These are phyloP conservation scores for Asteroscopus sphinx DNA, from an alignment of 2,888 invertebrate species.

Conservation along the genomic window DNA sequence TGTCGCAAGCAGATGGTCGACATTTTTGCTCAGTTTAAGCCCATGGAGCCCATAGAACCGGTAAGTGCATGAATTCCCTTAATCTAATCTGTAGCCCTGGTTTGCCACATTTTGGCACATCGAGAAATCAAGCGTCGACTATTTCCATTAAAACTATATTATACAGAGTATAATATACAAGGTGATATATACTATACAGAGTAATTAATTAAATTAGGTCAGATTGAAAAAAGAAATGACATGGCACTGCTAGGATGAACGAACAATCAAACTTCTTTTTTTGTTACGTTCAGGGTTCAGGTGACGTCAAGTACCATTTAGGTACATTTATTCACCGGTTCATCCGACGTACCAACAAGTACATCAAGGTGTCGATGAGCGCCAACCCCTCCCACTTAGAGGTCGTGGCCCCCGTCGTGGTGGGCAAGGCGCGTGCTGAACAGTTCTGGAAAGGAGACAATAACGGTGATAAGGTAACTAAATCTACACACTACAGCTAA, in stretches of 20 bases:
- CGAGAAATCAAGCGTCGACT: too few species aligned
- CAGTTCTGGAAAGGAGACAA: constrained; percentile 95
- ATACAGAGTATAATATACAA: too few species aligned
- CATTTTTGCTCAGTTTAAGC: constrained; percentile 97
- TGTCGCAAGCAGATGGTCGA: constrained; percentile 97
- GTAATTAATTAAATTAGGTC: too few species aligned
- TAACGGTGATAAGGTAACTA: constrained; percentile 90
- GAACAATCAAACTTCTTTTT: too few species aligned
- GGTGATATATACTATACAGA: too few species aligned
- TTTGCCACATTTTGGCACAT: too few species aligned
- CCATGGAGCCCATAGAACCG: constrained; percentile 94
- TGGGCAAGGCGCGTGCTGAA: constrained; percentile 96
- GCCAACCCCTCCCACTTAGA: constrained; percentile 99
- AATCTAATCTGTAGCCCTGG: too few species aligned
- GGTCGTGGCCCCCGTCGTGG: constrained; percentile 95
- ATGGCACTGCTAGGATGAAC: too few species aligned
- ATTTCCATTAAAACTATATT: too few species aligned
- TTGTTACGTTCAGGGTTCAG: constrained; percentile 91
- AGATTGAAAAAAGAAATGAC: too few species aligned
- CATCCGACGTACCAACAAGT: constrained; percentile 93
- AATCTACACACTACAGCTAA: too few species aligned
- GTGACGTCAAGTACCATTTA: constrained; percentile 98
- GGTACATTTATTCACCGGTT: constrained; percentile 95
- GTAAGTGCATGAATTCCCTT: constrained; percentile 66
- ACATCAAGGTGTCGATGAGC: constrained; percentile 95